Conservation (phyloP, 2,797 vertebrate species). For the Enteromius argenteus region DNA sequence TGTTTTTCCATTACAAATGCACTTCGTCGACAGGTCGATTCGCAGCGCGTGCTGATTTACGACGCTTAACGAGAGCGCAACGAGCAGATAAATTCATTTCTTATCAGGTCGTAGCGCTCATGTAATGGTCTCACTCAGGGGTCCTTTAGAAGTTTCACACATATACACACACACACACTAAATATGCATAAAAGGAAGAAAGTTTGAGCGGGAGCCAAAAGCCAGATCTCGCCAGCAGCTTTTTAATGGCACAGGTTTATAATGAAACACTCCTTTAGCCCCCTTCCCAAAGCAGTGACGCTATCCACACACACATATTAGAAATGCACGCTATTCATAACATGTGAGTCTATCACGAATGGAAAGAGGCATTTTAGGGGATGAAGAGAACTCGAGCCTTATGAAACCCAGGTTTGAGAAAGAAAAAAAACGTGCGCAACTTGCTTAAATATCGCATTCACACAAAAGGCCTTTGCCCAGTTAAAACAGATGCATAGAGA, state of each 20-base stretch:
- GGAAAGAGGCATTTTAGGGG: constrained; percentile 57
- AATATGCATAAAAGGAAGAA: constrained; percentile 46
- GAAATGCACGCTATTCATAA: constrained; percentile 76
- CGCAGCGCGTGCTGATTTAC: constrained; percentile 10
- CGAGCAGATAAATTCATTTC: constrained; percentile 1
- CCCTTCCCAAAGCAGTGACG: constrained; percentile 78
- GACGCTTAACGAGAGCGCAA: background rate
- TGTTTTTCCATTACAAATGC: constrained; percentile 40
- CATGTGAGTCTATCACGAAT: constrained; percentile 68
- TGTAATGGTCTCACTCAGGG: constrained; percentile 38
- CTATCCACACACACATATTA: constrained; percentile 73
- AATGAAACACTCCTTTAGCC: constrained; percentile 81
- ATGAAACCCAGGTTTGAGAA: constrained; percentile 26
- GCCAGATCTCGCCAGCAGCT: constrained; percentile 69
- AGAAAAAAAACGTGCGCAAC: background rate
- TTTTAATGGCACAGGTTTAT: constrained; percentile 81
- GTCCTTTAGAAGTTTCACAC: constrained; percentile 11
- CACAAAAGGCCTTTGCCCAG: constrained; percentile 53
- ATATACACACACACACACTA: constrained; percentile 8
- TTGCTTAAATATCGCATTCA: constrained; percentile 29
- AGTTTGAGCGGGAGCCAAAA: constrained; percentile 70
- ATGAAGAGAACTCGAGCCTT: constrained; percentile 48
- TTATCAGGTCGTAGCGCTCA: constrained; percentile 1
- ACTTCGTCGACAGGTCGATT: background rate
- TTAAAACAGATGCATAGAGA: constrained; percentile 70